These are phyloP conservation scores for Sepiola atlantica DNA, from an alignment of 2,888 invertebrate species.

Conservation along the genomic window DNA sequence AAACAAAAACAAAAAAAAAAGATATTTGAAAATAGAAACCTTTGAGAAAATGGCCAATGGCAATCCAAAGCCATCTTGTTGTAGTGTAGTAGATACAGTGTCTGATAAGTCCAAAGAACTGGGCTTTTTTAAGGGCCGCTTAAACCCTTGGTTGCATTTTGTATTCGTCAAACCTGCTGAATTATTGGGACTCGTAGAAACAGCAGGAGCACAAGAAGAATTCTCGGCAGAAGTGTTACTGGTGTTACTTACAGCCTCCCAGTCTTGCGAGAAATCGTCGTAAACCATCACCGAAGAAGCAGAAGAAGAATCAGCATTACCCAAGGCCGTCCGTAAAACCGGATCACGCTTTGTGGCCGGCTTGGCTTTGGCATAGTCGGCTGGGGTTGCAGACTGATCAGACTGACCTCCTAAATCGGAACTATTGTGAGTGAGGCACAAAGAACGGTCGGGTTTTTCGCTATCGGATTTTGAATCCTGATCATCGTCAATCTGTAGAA, in stretches of 20 bases:
- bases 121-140: background rate
- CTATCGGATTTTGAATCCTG: conserved; percentile 44
- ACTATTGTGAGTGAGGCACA: background rate
- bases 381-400: background rate
- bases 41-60: conserved; percentile 90
- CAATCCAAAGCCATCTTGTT: conserved; percentile 85
- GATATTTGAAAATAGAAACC: conserved; percentile 71
- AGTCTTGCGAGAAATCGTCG: background rate
- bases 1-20: background rate
- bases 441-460: conserved; percentile 41
- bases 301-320: background rate
- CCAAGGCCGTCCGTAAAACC: background rate
- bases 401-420: background rate
- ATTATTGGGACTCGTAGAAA: background rate
- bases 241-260: background rate
- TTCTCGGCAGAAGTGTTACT: background rate
- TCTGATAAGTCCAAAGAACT: background rate
- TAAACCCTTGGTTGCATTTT: background rate
- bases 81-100: conserved; percentile 55
- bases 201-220: background rate
- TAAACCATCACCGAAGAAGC: background rate
- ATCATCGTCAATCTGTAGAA: conserved; percentile 64
- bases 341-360: background rate
- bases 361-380: background rate
- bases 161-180: background rate